Conservation (phyloP, 1,140 invertebrate genomes). For the Heliconius melpomene region DNA sequence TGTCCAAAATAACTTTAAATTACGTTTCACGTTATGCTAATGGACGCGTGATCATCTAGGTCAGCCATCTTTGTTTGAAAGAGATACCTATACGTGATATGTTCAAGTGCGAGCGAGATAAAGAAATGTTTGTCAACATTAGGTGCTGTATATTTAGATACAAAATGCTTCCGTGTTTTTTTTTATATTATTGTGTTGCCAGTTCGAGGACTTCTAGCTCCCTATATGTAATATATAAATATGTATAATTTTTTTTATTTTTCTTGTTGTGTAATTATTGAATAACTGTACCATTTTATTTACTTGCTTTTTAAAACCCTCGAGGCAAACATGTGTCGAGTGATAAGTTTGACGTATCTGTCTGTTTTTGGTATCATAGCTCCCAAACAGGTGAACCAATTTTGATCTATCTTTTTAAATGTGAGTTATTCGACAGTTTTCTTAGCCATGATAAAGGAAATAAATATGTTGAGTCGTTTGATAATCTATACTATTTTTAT, state of each 20-base stretch:
- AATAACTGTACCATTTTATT: background rate
- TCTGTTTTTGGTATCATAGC: too few relatives aligned
- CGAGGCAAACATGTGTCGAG: too few relatives aligned
- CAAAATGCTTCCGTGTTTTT: conserved; percentile 49
- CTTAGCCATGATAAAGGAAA: too few relatives aligned
- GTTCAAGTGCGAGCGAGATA: conserved; percentile 37
- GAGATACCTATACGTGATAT: conserved; percentile 23
- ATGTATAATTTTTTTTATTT: background rate
- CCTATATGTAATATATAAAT: background rate
- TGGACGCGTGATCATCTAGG: conserved; percentile 41
- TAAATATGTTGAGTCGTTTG: too few relatives aligned
- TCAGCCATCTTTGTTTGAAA: conserved; percentile 43
- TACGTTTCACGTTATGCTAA: conserved; percentile 23
- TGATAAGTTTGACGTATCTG: background rate
- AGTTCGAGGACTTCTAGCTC: conserved; percentile 23
- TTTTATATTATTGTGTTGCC: conserved; percentile 22
- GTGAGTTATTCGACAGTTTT: too few relatives aligned
- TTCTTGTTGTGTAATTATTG: background rate
- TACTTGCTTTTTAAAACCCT: background rate
- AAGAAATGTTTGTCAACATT: conserved; percentile 62
- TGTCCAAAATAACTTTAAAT: conserved; percentile 7
- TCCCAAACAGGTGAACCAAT: too few relatives aligned
- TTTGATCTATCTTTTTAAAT: too few relatives aligned
- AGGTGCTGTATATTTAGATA: conserved; percentile 51
- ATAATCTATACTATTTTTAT: too few relatives aligned